Evolutionary conservation across 2,888 invertebrate species (phyloP).

Genomic region (Pseudococcus viburni): DNA sequence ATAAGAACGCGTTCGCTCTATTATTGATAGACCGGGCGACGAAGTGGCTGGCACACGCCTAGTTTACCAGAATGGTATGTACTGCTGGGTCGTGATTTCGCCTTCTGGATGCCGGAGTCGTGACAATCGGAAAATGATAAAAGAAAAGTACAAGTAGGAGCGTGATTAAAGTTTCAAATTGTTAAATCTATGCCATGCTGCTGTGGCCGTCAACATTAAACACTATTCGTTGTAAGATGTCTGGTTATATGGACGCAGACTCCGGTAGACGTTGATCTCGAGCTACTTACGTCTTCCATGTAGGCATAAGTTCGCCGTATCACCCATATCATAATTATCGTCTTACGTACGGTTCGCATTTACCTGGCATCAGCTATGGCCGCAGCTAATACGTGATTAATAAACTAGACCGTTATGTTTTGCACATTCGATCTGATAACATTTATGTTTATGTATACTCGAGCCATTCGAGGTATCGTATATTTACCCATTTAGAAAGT

Average conservation of each 20-base stretch:
- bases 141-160: slow-evolving; percentile 53
- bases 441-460: not conserved
- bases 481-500: slow-evolving; percentile 23
- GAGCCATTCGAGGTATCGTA: not conserved
- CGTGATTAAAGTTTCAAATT: slow-evolving; percentile 37
- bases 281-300: slow-evolving; percentile 36
- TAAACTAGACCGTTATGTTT: slow-evolving; percentile 38
- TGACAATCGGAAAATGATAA: slow-evolving; percentile 66
- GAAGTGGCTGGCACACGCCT: slow-evolving; percentile 66
- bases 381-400: slow-evolving; percentile 43
- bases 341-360: not conserved
- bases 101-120: slow-evolving; percentile 65
- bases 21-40: slow-evolving; percentile 47
- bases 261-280: not conserved
- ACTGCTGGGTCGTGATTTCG: slow-evolving; percentile 59
- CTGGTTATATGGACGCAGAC: not conserved
- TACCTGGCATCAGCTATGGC: not conserved
- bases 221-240: not conserved
- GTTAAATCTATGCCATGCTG: not conserved
- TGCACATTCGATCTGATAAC: slow-evolving; percentile 20
- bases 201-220: not conserved
- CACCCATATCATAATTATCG: slow-evolving; percentile 45
- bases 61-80: slow-evolving; percentile 62
- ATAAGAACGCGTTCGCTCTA: slow-evolving; percentile 23
- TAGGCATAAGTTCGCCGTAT: not conserved